phyloP scores from a whole-genome alignment of 1,140 invertebrate genomes.

The Lucilia cuprina region DNA sequence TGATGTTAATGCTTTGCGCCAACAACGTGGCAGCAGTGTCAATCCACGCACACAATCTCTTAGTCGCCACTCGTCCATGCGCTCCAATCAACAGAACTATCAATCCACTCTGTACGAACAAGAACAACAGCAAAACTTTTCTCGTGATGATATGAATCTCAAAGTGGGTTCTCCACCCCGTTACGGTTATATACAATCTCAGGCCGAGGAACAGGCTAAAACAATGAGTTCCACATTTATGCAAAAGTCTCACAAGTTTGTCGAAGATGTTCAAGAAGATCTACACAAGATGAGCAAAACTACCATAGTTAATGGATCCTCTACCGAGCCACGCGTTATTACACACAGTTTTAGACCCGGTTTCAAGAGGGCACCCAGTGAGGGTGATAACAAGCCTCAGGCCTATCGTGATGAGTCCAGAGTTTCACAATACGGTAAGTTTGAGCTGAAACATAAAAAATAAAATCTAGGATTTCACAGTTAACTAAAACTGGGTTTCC shows the following conservation, averaged over 20 bases:
- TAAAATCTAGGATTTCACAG: too few species aligned
- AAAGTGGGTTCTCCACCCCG: constrained; percentile 69
- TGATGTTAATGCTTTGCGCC: constrained; percentile 50
- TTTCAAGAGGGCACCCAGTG: constrained; percentile 64
- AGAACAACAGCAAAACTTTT: constrained; percentile 39
- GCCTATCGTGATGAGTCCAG: constrained; percentile 75
- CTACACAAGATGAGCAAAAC: constrained; percentile 49
- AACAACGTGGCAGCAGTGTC: constrained; percentile 53
- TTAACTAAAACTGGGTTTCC: too few species aligned
- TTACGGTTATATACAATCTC: constrained; percentile 66
- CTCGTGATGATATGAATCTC: constrained; percentile 58
- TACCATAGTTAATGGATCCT: constrained; percentile 33
- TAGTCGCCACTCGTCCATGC: constrained; percentile 52
- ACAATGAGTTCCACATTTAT: constrained; percentile 76
- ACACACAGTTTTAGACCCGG: constrained; percentile 65
- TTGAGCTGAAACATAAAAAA: too few species aligned
- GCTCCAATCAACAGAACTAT: constrained; percentile 40
- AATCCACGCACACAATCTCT: constrained; percentile 50
- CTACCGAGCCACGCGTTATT: constrained; percentile 21
- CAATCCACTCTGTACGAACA: constrained; percentile 38
- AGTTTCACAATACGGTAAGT: constrained; percentile 74
- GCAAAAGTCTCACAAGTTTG: constrained; percentile 74
- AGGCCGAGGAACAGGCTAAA: constrained; percentile 62
- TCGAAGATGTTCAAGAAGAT: constrained; percentile 71
- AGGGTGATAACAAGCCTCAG: constrained; percentile 65